Evolutionary conservation across 2,888 invertebrate species (phyloP).

Genomic region (Mythimna ferrago): DNA sequence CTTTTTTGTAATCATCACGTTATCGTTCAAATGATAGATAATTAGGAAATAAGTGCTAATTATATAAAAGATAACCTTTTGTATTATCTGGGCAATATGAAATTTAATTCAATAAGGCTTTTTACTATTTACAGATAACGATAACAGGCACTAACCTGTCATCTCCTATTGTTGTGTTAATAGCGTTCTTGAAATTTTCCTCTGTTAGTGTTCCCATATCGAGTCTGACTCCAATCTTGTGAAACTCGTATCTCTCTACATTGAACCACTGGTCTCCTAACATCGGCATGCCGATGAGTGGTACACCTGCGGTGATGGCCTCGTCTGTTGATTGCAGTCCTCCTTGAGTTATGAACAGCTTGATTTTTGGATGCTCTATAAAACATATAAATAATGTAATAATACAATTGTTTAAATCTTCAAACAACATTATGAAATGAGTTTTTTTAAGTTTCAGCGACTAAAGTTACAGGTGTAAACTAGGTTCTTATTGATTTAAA

Average conservation of each 20-base stretch:
- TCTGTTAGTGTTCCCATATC: constrained; percentile 71
- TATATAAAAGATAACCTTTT: too few relatives aligned
- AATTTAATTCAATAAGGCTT: too few relatives aligned
- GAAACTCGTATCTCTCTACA: constrained; percentile 70
- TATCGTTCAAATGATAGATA: neutral
- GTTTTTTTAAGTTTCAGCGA: too few relatives aligned
- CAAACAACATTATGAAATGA: too few relatives aligned
- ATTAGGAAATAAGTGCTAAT: neutral
- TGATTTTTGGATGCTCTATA: neutral
- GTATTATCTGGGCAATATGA: too few relatives aligned
- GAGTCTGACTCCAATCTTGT: constrained; percentile 73
- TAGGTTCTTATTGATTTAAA: too few relatives aligned
- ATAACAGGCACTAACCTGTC: neutral
- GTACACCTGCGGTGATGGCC: constrained; percentile 78
- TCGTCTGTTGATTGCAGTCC: constrained; percentile 83
- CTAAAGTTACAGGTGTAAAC: too few relatives aligned
- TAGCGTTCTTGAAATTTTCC: neutral
- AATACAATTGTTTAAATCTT: too few relatives aligned
- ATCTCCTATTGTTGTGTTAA: neutral
- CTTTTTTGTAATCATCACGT: neutral
- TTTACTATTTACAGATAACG: too few relatives aligned
- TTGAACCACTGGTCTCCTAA: constrained; percentile 81
- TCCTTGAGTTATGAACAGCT: constrained; percentile 57
- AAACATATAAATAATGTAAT: neutral
- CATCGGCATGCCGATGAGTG: constrained; percentile 81